These are phyloP conservation scores for Microctonus hyperodae DNA, from an alignment of 2,888 invertebrate species.

Conservation along the genomic window DNA sequence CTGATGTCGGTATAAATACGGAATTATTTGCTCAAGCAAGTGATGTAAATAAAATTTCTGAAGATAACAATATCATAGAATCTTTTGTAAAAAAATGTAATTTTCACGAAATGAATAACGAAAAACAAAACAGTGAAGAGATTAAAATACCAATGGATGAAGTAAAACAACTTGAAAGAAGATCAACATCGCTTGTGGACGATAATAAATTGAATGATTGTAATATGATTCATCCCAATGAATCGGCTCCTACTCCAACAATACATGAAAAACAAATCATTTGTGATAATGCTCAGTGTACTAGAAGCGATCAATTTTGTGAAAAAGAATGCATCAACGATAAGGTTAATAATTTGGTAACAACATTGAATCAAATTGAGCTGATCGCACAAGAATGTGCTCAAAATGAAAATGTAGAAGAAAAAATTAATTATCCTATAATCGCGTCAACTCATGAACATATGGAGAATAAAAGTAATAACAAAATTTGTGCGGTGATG, in stretches of 20 bases:
- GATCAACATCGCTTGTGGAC: not conserved
- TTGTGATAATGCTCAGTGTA: not conserved
- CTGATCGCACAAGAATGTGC: not conserved
- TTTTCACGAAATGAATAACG: constrained; percentile 17
- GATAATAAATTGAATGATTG: constrained; percentile 4
- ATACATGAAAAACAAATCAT: not conserved
- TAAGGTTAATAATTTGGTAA: not conserved
- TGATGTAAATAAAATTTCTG: not conserved
- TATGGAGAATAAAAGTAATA: not conserved
- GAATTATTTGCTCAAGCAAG: not conserved
- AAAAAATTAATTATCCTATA: not conserved
- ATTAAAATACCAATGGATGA: not conserved
- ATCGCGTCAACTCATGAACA: not conserved
- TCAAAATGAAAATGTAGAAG: not conserved
- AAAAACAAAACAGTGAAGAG: constrained; percentile 14
- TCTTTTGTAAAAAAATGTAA: not conserved
- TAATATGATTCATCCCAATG: not conserved
- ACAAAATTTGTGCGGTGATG: not conserved
- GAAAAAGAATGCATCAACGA: not conserved
- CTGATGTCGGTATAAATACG: not conserved
- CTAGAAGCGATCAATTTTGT: not conserved
- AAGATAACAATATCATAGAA: constrained; percentile 4
- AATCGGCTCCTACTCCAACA: not conserved
- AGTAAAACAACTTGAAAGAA: not conserved
- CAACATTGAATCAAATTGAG: not conserved